Base-by-base conservation (phyloP, 2,888 invertebrate species). In the Agapostemon virescens region DNA sequence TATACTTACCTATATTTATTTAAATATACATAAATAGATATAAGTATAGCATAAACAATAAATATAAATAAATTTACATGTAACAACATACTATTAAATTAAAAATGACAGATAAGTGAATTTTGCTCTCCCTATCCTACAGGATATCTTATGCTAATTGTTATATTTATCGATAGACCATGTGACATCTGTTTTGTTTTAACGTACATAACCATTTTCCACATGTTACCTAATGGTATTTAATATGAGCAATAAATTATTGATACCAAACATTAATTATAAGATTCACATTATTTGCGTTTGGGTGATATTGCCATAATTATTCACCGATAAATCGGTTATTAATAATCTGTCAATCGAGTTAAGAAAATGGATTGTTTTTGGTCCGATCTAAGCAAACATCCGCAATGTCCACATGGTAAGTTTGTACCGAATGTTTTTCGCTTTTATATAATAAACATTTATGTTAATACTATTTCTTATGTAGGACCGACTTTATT, bases 361-460 rank as follows among this genome's bases (percentile, higher is more conserved):
- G 20, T 15, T 20, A 36, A 15, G 23, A 55, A 36, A 20, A 72
- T 92, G n/a, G 84, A 89, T 77, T 92, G 90, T 75, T 89, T 90
- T 77, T 92, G 92, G 92, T 88, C 89, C n/a, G 84, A 95, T 88
- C 93, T 95, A 49, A 93, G 93, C 40, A 93, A 93, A 23, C 95
- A 97, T 93, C 97, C 97, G 0, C 88, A 94, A 66, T 97, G 97
- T 88, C 92, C 95, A 30, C 97, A 97, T 89, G 97, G 97, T 93
- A 90, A 82, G 75, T 77, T 63, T 67, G 66, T 3, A 4, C 30
- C 7, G 13, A 42, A 30, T 20, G 55, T 36, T 6, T 42, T 20
- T 38, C 13, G 7, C n/a, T 26, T 1, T 30, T 1, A 36, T 17
- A 33, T 58, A 38, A 58, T 67, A 49, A 68, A 63, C 49, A 38